phyloP scores from a whole-genome alignment of 2,113 vertebrate species.

The Forbesichthys papilliferus region DNA sequence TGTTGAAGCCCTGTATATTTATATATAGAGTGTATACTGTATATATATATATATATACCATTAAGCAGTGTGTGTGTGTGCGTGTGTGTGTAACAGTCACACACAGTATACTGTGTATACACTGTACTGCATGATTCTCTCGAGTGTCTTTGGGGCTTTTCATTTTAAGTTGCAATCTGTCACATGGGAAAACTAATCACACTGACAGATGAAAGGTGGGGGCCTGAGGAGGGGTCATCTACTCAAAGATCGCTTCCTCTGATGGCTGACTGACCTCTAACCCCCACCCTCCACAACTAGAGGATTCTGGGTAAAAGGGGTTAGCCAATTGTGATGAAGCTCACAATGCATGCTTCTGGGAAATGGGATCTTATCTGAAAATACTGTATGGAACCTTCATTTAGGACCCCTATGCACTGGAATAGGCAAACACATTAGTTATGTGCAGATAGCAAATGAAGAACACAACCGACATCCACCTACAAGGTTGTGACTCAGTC shows the following conservation, averaged over 20 bases:
- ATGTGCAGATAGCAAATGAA: constrained; percentile 6
- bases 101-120: too few relatives aligned
- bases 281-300: constrained; percentile 31
- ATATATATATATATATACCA: constrained; percentile 18
- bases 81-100: background rate
- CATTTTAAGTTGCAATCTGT: constrained; percentile 72
- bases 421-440: background rate
- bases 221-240: constrained; percentile 63
- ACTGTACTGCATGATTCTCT: constrained; percentile 5
- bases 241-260: constrained; percentile 69
- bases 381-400: background rate
- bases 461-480: constrained; percentile 49
- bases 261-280: constrained; percentile 68
- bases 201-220: constrained; percentile 75
- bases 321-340: constrained; percentile 63
- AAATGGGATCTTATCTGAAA: constrained; percentile 3
- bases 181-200: constrained; percentile 72
- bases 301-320: constrained; percentile 54
- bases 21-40: too few relatives aligned
- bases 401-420: too few relatives aligned
- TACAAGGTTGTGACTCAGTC: constrained; percentile 51
- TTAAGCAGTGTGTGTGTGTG: background rate
- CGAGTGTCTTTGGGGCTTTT: constrained; percentile 53
- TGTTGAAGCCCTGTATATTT: too few relatives aligned
- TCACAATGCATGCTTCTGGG: constrained; percentile 34